These are phyloP conservation scores for Syngnathus floridae DNA, from an alignment of 2,113 vertebrate genomes.

Conservation along the genomic window DNA sequence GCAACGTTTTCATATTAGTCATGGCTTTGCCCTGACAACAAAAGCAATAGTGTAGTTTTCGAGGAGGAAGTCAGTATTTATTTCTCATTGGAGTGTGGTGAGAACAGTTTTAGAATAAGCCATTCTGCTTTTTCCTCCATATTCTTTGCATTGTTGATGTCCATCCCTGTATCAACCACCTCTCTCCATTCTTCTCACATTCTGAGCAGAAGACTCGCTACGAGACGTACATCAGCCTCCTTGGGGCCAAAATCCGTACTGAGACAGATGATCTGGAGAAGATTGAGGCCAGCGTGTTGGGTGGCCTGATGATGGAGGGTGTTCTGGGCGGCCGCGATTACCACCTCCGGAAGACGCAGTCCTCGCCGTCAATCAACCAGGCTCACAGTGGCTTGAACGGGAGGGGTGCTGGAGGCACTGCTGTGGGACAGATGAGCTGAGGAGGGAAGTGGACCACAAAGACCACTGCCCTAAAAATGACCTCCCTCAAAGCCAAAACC, in stretches of 20 bases:
- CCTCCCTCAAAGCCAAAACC: constrained; percentile 23
- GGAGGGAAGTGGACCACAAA: constrained; percentile 20
- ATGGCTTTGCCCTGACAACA: neutral
- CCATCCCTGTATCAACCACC: neutral
- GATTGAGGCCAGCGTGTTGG: constrained; percentile 83
- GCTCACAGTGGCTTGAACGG: constrained; percentile 75
- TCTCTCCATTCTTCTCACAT: constrained; percentile 13
- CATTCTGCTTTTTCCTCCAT: neutral
- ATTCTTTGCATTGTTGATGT: neutral
- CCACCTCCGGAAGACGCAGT: constrained; percentile 86
- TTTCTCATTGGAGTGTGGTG: neutral
- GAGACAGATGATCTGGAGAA: constrained; percentile 90
- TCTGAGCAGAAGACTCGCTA: constrained; percentile 86
- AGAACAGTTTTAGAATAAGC: neutral
- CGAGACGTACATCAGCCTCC: constrained; percentile 87
- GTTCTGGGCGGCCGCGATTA: constrained; percentile 72
- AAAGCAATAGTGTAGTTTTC: neutral
- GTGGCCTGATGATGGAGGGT: constrained; percentile 50
- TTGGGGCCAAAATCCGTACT: constrained; percentile 82
- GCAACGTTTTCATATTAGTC: neutral
- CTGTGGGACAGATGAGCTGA: constrained; percentile 75
- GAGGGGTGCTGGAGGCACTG: constrained; percentile 60
- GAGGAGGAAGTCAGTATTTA: too few relatives aligned
- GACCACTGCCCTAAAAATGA: constrained; percentile 14
- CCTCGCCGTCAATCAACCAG: constrained; percentile 89